These are phyloP conservation scores for Drosophila parthenogenetica DNA, from an alignment of 2,888 invertebrate species.

Conservation along the genomic window DNA sequence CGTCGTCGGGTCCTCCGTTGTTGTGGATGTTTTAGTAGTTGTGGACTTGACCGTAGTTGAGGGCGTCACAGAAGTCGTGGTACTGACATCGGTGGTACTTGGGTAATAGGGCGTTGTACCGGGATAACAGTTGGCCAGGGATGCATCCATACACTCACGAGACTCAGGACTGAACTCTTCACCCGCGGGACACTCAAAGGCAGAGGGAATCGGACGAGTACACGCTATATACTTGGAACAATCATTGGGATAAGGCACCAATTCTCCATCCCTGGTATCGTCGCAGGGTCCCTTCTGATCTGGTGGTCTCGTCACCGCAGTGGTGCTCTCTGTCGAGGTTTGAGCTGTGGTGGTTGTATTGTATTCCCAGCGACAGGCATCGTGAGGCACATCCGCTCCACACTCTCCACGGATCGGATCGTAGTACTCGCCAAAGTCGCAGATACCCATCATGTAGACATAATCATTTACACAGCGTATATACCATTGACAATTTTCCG, in stretches of 20 bases:
- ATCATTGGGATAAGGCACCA: slow-evolving; percentile 72
- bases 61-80: slow-evolving; percentile 18
- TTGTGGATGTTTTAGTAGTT: slow-evolving; percentile 13
- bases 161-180: slow-evolving; percentile 64
- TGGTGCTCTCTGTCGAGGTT: slow-evolving; percentile 9
- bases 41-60: slow-evolving; percentile 1
- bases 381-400: slow-evolving; percentile 63
- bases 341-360: slow-evolving; percentile 48
- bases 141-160: slow-evolving; percentile 61
- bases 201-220: slow-evolving; percentile 60
- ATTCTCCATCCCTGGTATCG: slow-evolving; percentile 35
- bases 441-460: slow-evolving; percentile 71
- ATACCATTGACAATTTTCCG: slow-evolving; percentile 71
- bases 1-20: slow-evolving; percentile 27
- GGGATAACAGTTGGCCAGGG: slow-evolving; percentile 61
- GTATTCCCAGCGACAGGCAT: slow-evolving; percentile 70
- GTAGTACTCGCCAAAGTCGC: slow-evolving; percentile 67
- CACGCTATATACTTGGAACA: slow-evolving; percentile 74
- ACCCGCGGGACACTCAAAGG: slow-evolving; percentile 54
- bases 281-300: slow-evolving; percentile 69
- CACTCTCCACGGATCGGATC: slow-evolving; percentile 66
- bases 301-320: slow-evolving; percentile 60
- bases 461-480: slow-evolving; percentile 71
- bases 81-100: slow-evolving; percentile 3
- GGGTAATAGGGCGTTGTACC: slow-evolving; percentile 12